Evolutionary conservation across 2,113 vertebrate species (phyloP), one percentile per base, ranked within the genome.

Genomic region (Misgurnus anguillicaudatus): DNA sequence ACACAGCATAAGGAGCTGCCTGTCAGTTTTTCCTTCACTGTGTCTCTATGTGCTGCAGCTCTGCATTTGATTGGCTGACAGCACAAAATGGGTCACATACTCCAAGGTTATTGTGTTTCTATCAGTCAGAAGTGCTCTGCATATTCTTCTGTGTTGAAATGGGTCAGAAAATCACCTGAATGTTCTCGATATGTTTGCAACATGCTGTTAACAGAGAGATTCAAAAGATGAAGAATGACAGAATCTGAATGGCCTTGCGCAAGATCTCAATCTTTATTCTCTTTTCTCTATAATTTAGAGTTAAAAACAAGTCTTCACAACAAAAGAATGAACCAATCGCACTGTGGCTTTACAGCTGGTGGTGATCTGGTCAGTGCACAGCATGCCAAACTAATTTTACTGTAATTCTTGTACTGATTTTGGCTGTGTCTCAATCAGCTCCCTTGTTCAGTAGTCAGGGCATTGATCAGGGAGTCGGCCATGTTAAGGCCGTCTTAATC

Each of bases 261-360:
- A 4, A 42, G 42, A 60, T 38, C 11, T 39, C 2, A 39, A 16
- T 11, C 82, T 80, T 82, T 62, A 86, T 65, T 85, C 62, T 73
- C 51, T 78, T 87, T 80, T 83, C 70, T 78, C 48, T 64, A 51
- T 70, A 42, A 76, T 80, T 85, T 70, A 84, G 84, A 83, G 36
- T 58, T 70, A 38, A 19, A 57, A 7, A 9, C 7, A 9, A 17
- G 19, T 57, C 41, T 86, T 83, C 86, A 84, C 60, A 70, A 84
- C 87, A 87, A 61, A n/a, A 82, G 72, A 82, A 88, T 84, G 74
- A 85, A 85, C 74, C 89, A 85, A 85, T 82, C 82, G 83, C 80
- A 63, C 9, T 14, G 87, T 83, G 86, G 78, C 76, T 31, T 36
- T 5, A 63, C 24, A 31, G 61, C n/a, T 79, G 77, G 53, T 42